These are phyloP conservation scores for Huso huso DNA, from an alignment of 2,797 vertebrate species.

Conservation along the genomic window DNA sequence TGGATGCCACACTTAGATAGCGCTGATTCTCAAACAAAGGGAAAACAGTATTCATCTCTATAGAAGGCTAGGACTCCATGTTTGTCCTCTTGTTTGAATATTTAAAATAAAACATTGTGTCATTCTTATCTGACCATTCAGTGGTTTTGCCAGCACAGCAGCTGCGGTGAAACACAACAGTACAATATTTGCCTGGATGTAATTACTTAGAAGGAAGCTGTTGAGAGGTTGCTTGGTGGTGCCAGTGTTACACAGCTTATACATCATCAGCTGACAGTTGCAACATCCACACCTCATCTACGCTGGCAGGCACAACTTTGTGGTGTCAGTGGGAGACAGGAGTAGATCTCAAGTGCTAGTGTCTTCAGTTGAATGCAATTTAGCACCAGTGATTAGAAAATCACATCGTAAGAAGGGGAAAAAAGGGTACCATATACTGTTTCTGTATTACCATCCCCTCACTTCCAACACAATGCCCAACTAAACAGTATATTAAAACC, in stretches of 20 bases:
- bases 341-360: no score
- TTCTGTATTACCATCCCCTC: no score
- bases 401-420: no score
- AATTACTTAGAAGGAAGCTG: slow-evolving; percentile 3
- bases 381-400: no score
- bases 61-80: not conserved
- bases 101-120: not conserved
- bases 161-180: not conserved
- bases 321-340: no score
- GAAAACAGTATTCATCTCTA: not conserved
- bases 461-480: no score
- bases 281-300: not conserved
- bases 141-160: not conserved
- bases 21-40: not conserved
- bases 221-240: not conserved
- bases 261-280: not conserved
- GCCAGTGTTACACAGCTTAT: not conserved
- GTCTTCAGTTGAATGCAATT: no score
- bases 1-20: not conserved
- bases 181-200: not conserved
- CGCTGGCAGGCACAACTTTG: not conserved
- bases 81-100: not conserved
- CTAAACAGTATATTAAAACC: no score
- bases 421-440: no score
- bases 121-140: not conserved